These are phyloP conservation scores for Morone saxatilis DNA, from an alignment of 2,113 vertebrate genomes.

Conservation along the genomic window DNA sequence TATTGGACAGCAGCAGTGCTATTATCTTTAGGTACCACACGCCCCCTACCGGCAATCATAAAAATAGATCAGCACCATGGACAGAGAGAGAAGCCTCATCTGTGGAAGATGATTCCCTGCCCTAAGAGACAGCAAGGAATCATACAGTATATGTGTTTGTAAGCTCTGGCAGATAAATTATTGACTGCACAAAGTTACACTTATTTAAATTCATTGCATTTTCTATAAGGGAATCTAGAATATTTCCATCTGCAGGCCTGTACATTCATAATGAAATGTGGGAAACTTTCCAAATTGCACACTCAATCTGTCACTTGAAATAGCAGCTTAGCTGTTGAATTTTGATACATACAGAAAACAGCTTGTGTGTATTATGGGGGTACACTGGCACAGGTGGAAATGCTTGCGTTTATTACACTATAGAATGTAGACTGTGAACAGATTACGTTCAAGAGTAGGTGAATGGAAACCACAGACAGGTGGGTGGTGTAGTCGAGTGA, in stretches of 20 bases:
- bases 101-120: constrained; percentile 14
- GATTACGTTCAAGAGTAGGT: constrained; percentile 55
- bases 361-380: background rate
- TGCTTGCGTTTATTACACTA: constrained; percentile 33
- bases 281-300: constrained; percentile 24
- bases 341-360: background rate
- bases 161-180: background rate
- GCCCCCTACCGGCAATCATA: constrained; percentile 71
- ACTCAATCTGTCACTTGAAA: constrained; percentile 23
- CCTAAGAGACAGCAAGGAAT: constrained; percentile 1
- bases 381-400: constrained; percentile 24
- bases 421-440: background rate
- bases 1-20: constrained; percentile 15
- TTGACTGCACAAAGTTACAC: background rate
- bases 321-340: background rate
- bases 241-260: constrained; percentile 8
- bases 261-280: constrained; percentile 8
- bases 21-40: constrained; percentile 70
- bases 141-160: background rate
- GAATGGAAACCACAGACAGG: constrained; percentile 56
- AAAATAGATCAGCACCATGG: constrained; percentile 21
- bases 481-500: constrained; percentile 50
- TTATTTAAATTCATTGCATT: background rate
- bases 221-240: background rate
- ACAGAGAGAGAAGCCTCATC: constrained; percentile 43